A percentile compares a stretch with the other conserved stretches of the same genome.
Evolutionary conservation across 2,113 vertebrate genomes (phyloP).

Genomic region (Arenaria interpres): DNA sequence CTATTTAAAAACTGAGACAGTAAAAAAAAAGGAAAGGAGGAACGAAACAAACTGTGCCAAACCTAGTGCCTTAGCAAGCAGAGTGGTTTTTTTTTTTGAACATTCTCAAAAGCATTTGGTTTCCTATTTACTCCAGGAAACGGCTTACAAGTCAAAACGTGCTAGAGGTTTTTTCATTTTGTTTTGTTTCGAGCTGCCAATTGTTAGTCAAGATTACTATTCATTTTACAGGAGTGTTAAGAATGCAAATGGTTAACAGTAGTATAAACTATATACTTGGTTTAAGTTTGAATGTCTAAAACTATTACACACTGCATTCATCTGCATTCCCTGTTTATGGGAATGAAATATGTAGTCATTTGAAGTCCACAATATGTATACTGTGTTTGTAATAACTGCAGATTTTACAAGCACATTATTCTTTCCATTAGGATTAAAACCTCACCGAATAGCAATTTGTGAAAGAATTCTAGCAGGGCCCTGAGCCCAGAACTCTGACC

Average conservation of each 20-base stretch:
- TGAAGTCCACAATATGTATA: conserved; percentile 86
- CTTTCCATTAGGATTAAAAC: conserved; percentile 90
- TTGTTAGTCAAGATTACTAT: conserved; percentile 69
- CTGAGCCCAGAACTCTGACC: conserved; percentile 86
- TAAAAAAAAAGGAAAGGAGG: background rate
- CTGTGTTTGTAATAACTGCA: conserved; percentile 88
- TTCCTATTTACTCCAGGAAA: conserved; percentile 62
- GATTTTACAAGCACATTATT: conserved; percentile 91
- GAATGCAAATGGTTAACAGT: conserved; percentile 79
- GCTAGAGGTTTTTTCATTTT: background rate
- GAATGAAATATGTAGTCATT: conserved; percentile 84
- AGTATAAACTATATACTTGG: conserved; percentile 73
- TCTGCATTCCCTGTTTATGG: conserved; percentile 83
- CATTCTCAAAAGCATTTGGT: background rate
- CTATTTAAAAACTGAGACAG: conserved; percentile 2
- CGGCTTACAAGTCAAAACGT: conserved; percentile 21
- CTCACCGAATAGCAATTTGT: conserved; percentile 88
- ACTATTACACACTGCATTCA: conserved; percentile 78
- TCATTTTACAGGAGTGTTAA: conserved; percentile 75
- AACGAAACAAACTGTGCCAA: background rate
- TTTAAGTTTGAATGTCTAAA: conserved; percentile 78
- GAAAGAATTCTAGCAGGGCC: conserved; percentile 88
- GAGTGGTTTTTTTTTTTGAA: background rate
- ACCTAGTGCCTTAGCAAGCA: background rate
- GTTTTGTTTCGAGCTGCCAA: conserved; percentile 57